Conservation (phyloP, 2,888 invertebrate genomes). For the Endotricha flammealis region DNA sequence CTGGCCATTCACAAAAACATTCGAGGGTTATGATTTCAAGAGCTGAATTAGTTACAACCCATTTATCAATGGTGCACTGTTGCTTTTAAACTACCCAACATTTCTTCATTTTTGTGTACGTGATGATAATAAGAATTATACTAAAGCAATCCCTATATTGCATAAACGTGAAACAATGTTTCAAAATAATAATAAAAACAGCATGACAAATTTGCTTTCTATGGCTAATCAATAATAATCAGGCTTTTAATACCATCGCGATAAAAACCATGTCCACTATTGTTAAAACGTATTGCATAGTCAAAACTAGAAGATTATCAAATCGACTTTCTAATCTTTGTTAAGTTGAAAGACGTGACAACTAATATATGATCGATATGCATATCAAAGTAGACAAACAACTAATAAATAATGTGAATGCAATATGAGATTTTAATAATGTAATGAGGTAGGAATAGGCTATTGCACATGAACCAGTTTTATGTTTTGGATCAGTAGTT, state of each 20-base stretch:
- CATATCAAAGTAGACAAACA: conserved; percentile 31
- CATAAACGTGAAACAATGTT: too few species aligned
- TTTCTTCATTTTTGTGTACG: background rate
- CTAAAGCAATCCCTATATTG: too few species aligned
- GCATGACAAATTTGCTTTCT: too few species aligned
- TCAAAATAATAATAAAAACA: too few species aligned
- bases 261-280: conserved; percentile 34
- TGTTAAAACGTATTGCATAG: conserved; percentile 35
- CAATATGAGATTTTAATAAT: conserved; percentile 38
- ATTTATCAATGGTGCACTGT: background rate
- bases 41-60: conserved; percentile 2
- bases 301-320: conserved; percentile 34
- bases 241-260: conserved; percentile 1
- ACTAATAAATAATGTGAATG: conserved; percentile 28
- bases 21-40: conserved; percentile 5
- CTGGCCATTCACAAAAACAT: conserved; percentile 21
- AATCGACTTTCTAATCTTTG: conserved; percentile 61
- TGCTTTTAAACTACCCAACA: background rate
- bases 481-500: conserved; percentile 32
- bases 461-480: conserved; percentile 38
- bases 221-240: too few species aligned
- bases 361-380: conserved; percentile 9
- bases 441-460: conserved; percentile 35
- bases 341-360: conserved; percentile 45
- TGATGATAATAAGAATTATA: conserved; percentile 34